Conservation (phyloP, 1,140 invertebrate genomes). For the Cardiocondyla obscurior region DNA sequence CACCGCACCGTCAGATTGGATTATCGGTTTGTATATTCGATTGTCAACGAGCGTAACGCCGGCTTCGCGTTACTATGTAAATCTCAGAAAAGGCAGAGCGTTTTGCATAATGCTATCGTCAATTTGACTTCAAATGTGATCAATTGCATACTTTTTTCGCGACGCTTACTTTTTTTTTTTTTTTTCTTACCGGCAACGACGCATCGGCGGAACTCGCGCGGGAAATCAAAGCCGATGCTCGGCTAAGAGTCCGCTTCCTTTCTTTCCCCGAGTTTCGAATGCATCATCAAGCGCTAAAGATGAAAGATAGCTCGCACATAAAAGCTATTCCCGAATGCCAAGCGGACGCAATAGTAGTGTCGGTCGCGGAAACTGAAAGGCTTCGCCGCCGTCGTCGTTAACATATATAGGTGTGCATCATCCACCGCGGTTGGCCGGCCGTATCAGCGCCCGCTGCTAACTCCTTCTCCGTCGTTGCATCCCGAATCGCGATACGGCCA, state of each 20-base stretch:
- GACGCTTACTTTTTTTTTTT: no score
- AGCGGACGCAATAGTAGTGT: slow-evolving; percentile 48
- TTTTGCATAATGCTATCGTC: background rate
- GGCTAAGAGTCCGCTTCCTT: background rate
- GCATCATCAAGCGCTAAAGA: slow-evolving; percentile 71
- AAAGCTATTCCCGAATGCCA: slow-evolving; percentile 77
- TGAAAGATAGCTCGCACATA: slow-evolving; percentile 73
- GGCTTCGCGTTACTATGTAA: slow-evolving; percentile 16
- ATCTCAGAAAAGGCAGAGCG: background rate
- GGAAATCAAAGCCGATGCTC: background rate
- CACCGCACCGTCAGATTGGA: slow-evolving; percentile 29
- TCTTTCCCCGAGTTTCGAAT: slow-evolving; percentile 56
- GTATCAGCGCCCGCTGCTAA: slow-evolving; percentile 56
- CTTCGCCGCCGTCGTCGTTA: slow-evolving; percentile 36
- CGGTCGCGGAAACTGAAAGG: slow-evolving; percentile 56
- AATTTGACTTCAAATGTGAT: slow-evolving; percentile 12
- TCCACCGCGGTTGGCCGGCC: slow-evolving; percentile 56
- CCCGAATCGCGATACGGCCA: slow-evolving; percentile 49
- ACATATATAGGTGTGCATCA: slow-evolving; percentile 50
- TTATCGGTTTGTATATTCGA: slow-evolving; percentile 38
- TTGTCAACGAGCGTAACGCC: slow-evolving; percentile 25
- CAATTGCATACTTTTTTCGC: background rate
- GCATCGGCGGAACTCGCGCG: background rate
- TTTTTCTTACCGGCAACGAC: background rate
- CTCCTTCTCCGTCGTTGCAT: slow-evolving; percentile 39